Evolutionary conservation across 2,113 vertebrate genomes (phyloP), one percentile per base, ranked within the genome.

Genomic region (Percina caprodes): DNA sequence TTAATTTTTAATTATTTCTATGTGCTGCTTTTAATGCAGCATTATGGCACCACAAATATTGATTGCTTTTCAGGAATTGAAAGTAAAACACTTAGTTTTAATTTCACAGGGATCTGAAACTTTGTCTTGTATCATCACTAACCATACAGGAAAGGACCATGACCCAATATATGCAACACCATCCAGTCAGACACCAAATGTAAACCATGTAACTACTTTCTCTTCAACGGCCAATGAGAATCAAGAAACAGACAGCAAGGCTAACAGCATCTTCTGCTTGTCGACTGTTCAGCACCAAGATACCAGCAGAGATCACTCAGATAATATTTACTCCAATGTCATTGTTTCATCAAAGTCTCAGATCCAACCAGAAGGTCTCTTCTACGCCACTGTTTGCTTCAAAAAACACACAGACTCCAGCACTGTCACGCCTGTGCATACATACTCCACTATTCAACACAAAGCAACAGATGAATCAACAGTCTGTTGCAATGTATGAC

Each of bases 371-470:
- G 82, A 60, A 2, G 19, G 19, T 11, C 24, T 91, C 7, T 33
- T 59, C 21, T 94, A 92, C 62, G 63, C 92, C 24, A 75, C 70
- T 18, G 35, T 94, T 30, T 26, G 23, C 72, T 86, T 90, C 52
- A 73, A n/a, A 21, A 63, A 48, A 67, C 42, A 55, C 4, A n/a
- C 24, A 14, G 59, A 81, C 13, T 33, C 39, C 56, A 74, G 45
- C 18, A 2, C 15, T 0, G 54, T 18, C 33, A 12, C 42, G 18
- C 14, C 35, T 16, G 19, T 6, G 0, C 12, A 63, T 5, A 80
- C 77, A 11, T 86, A 91, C 60, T 77, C 79, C 10, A 26, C 56
- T 59, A 2, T 90, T 18, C 54, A 60, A 23, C 0, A 30, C 19
- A 30, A 3, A 35, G 11, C 23, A 2, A 0, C 35, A n/a, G 71